These are phyloP conservation scores for Poicephalus meyeri DNA, from an alignment of 2,113 vertebrate species.

Conservation along the genomic window DNA sequence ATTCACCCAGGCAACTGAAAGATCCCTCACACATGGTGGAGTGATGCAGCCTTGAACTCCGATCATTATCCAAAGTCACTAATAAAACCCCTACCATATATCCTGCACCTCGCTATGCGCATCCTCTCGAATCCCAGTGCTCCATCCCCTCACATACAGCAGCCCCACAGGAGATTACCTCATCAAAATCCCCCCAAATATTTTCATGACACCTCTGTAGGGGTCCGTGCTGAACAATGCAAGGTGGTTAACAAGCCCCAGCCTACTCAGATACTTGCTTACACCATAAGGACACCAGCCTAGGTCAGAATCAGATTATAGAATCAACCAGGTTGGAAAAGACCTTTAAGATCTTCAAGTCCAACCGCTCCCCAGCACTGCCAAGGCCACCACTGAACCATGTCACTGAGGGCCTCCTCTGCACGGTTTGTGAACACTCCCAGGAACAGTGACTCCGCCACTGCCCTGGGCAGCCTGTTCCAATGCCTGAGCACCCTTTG, in stretches of 20 bases:
- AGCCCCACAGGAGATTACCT: background rate
- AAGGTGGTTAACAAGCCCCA: background rate
- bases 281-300: background rate
- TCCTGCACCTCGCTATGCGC: background rate
- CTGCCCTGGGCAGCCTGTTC: background rate
- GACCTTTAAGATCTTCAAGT: background rate
- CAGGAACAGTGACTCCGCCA: background rate
- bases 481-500: background rate
- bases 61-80: fast-evolving
- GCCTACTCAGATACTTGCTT: background rate
- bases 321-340: background rate
- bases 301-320: background rate
- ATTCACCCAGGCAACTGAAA: background rate
- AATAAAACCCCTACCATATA: background rate
- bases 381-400: background rate
- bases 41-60: background rate
- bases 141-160: fast-evolving
- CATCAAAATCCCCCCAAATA: background rate
- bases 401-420: background rate
- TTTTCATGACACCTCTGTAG: background rate
- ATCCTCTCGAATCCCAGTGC: background rate
- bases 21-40: background rate
- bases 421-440: background rate
- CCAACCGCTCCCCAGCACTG: background rate
- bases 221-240: background rate